Conservation (phyloP, 2,888 invertebrate species). For the Scrobipalpa atriplicella region DNA sequence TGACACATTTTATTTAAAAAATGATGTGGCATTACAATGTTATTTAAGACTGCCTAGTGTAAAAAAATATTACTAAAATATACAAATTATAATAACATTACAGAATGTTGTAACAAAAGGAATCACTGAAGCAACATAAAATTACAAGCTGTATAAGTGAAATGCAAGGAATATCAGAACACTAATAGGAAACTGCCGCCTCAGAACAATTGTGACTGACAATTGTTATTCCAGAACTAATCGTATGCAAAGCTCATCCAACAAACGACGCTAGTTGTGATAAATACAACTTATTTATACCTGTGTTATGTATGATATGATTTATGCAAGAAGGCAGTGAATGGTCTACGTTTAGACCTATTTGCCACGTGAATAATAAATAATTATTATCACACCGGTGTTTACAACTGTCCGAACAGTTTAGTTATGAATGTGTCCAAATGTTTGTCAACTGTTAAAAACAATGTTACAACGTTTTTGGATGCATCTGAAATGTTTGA, state of each 20-base stretch:
- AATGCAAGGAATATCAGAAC: neutral
- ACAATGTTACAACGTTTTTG: too few relatives aligned
- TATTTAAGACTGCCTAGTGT: conserved; percentile 2
- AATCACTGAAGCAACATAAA: conserved; percentile 1
- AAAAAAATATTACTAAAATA: neutral
- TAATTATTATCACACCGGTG: too few relatives aligned
- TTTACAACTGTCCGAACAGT: too few relatives aligned
- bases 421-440: too few relatives aligned
- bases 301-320: too few relatives aligned
- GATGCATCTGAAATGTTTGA: too few relatives aligned
- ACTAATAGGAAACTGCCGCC: neutral
- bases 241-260: neutral
- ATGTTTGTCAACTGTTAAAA: too few relatives aligned
- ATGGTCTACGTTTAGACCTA: too few relatives aligned
- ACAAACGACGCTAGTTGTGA: neutral
- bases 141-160: neutral
- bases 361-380: too few relatives aligned
- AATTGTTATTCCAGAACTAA: neutral
- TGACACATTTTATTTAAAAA: neutral
- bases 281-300: neutral
- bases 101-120: neutral
- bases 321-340: too few relatives aligned
- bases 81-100: conserved; percentile 13
- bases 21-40: neutral
- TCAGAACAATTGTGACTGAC: neutral